These are phyloP conservation scores for Phortica okadai DNA, from an alignment of 2,888 invertebrate species.

Conservation along the genomic window DNA sequence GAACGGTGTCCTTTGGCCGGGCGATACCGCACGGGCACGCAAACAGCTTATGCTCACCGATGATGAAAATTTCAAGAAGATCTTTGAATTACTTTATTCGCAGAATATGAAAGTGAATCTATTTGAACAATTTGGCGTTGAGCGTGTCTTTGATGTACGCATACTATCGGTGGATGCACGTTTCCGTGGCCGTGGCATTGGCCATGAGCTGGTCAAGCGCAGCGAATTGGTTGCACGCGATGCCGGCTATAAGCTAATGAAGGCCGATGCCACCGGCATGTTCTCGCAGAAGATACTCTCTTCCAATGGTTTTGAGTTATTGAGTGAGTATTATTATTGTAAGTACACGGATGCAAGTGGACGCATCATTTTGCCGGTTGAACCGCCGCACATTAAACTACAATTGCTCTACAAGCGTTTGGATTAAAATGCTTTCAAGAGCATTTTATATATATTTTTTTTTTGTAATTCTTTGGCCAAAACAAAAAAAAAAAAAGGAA, in stretches of 20 bases:
- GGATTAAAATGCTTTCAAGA: slow-evolving; percentile 38
- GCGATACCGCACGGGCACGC: slow-evolving; percentile 84
- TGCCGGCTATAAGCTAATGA: slow-evolving; percentile 82
- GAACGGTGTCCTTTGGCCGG: slow-evolving; percentile 85
- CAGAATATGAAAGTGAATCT: slow-evolving; percentile 84
- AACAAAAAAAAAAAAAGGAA: too few species aligned
- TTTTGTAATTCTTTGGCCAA: too few species aligned
- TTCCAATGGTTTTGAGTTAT: slow-evolving; percentile 81
- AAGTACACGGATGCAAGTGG: slow-evolving; percentile 82
- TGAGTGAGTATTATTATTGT: slow-evolving; percentile 83
- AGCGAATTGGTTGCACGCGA: slow-evolving; percentile 83
- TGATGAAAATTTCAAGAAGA: slow-evolving; percentile 86
- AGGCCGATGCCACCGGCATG: slow-evolving; percentile 88
- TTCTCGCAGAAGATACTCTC: slow-evolving; percentile 87
- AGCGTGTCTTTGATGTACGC: slow-evolving; percentile 86
- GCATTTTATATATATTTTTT: too few species aligned
- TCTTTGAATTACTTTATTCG: slow-evolving; percentile 86
- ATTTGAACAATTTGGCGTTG: slow-evolving; percentile 82
- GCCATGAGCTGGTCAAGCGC: slow-evolving; percentile 82
- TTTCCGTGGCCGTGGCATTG: slow-evolving; percentile 86
- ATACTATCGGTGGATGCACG: slow-evolving; percentile 85
- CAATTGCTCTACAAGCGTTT: slow-evolving; percentile 80
- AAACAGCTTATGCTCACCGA: slow-evolving; percentile 81
- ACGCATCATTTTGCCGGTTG: slow-evolving; percentile 79
- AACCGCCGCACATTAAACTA: slow-evolving; percentile 83